Base-by-base conservation (phyloP, 1,140 invertebrate genomes). In the Brachionus rubens region DNA sequence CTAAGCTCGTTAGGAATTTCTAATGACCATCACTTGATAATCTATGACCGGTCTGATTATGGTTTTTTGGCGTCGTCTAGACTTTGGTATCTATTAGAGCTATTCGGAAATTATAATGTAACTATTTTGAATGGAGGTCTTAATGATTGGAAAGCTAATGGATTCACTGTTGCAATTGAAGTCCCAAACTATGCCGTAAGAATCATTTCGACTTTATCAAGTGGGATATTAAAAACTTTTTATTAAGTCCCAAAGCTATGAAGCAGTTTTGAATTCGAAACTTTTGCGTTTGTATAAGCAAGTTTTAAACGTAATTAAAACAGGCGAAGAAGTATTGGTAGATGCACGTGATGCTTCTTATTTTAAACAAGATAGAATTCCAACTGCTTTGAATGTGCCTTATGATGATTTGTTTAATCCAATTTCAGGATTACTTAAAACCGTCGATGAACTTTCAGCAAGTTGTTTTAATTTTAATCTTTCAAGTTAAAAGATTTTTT, bases 101-200 rank as follows among this genome's bases (percentile, higher is more conserved):
- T 77, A 0, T 79, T 76, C 68, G 79, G 80, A 9, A 76, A 78
- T 12, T 24, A 78, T 2, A 77, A 59, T 3, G 78, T 80, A 10
- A 79, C 77, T 14, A 70, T 80, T 41, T 59, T 80, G 36, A 68
- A 80, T 76, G 80, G 80, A 19, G 80, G 80, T 12, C 59, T 77
- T 12, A 56, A 77, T 28, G 77, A 78, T 70, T 80, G 80, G 80
- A 50, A 33, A n/a, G 1, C n/a, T 28, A 65, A 43, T 43, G 6
- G 41, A 7, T 43, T 21, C 41, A 3, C 9, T 6, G 1, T 36
- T 1, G 19, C 59, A 12, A 41, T 16, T 21, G 30, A 65, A 41
- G 10, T 26, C 10, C 16, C 19, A 12, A 41, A 41, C 21, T 65
- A 41, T 65, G 14, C 33, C 41, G 54, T 59, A 59, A n/a, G 5